Evolutionary conservation across 2,113 vertebrate species (phyloP), one percentile per base, ranked within the genome.

Genomic region (Microcebus tavaratra): DNA sequence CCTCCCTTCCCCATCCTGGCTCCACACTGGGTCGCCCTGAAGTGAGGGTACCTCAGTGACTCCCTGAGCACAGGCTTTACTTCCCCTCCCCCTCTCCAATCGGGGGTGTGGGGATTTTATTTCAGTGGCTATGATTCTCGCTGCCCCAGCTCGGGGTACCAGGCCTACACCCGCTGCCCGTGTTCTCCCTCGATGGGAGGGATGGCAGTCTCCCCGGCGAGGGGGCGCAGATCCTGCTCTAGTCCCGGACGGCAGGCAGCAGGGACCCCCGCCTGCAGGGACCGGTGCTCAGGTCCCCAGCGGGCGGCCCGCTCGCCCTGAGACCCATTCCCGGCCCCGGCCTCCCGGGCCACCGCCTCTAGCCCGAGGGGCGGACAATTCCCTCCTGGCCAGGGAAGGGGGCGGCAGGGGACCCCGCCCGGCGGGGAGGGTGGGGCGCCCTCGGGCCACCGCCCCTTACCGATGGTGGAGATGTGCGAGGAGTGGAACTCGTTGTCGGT

Each of bases 381-480:
- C 48, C 53, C 59, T 67, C 39, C 15, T 6, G 82, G 55, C 83
- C 14, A 72, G 36, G 80, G 36, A 23, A 2, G 34, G 29, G 88
- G 42, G 6, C 5, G 31, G 21, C n/a, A 3, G 53, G 23, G 63
- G 70, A 91, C 25, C 39, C 72, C 65, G 53, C 9, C 9, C 3
- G 78, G 76, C 25, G 21, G 87, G n/a, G 25, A 80, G 59, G 86
- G 65, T 39, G 87, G 81, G 82, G 95, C 63, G 55, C 79, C 93
- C 75, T n/a, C 17, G 3, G 53, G 96, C 92, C 97, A 45, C 96
- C 94, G 96, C 96, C 89, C 96, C 99, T 99, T 99, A 99, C 99
- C 99, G 98, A 99, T 99, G 95, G 99, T 99, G 97, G 99, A 99
- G 98, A 99, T 99, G 96, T 99, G 99, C 67, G 99, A 98, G 78